Evolutionary conservation across 2,797 vertebrate genomes (phyloP).

Genomic region (Emydoidea blandingii): DNA sequence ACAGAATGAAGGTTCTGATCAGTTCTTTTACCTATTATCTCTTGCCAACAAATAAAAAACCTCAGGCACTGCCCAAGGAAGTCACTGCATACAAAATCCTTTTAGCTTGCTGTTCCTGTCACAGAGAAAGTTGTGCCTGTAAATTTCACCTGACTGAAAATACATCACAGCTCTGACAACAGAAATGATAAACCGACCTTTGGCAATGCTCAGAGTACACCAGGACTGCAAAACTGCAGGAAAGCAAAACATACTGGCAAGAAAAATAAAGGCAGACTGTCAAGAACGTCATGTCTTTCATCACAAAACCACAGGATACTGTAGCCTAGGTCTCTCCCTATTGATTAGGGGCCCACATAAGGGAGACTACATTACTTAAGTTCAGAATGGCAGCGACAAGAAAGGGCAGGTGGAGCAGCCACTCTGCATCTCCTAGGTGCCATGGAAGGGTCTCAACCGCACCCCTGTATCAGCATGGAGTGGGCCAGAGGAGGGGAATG

Average conservation of each 20-base stretch:
- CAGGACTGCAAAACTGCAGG: not conserved
- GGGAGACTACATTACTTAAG: not conserved
- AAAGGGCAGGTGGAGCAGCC: not conserved
- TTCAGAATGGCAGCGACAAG: not conserved
- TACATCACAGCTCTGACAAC: not conserved
- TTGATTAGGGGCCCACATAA: not conserved
- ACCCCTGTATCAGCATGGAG: not conserved
- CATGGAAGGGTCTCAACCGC: not conserved
- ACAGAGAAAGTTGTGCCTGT: not conserved
- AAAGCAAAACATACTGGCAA: slow-evolving; percentile 23
- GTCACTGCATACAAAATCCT: not conserved
- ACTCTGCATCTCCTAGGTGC: not conserved
- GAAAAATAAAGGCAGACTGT: not conserved
- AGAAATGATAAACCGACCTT: not conserved
- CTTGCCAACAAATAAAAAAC: slow-evolving; percentile 14
- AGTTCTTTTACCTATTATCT: not conserved
- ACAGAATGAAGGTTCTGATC: not conserved
- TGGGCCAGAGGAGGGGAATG: not conserved
- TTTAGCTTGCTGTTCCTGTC: not conserved
- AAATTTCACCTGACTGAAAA: slow-evolving; percentile 11
- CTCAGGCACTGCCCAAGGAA: not conserved
- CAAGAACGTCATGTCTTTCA: not conserved
- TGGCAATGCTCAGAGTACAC: not conserved
- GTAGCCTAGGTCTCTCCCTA: not conserved
- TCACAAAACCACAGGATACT: slow-evolving; percentile 7